A percentile compares a stretch with the other conserved stretches of the same genome.
These are phyloP conservation scores for Eciton burchellii DNA, from an alignment of 1,140 invertebrate genomes.

Conservation along the genomic window DNA sequence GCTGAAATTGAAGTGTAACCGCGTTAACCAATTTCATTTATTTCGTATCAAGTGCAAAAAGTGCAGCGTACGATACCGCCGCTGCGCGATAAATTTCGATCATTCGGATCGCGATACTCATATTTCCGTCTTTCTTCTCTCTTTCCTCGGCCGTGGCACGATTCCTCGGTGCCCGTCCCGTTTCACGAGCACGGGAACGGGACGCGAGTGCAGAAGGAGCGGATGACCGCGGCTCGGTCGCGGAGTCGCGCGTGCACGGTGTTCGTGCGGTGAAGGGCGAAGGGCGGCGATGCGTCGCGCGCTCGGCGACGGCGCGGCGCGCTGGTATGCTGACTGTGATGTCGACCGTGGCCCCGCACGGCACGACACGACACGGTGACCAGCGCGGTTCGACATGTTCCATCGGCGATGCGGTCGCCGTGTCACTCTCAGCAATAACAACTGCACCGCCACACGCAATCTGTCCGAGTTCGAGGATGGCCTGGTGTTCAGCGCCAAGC, in stretches of 20 bases:
- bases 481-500: slow-evolving; percentile 93
- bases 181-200: no score
- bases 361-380: slow-evolving; percentile 15
- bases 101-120: no score
- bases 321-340: slow-evolving; percentile 6
- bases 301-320: background rate
- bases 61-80: background rate
- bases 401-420: slow-evolving; percentile 93
- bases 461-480: slow-evolving; percentile 93
- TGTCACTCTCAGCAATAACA: slow-evolving; percentile 92
- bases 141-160: no score
- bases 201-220: background rate
- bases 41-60: background rate
- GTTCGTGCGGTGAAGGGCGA: background rate
- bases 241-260: background rate
- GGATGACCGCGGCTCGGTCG: background rate
- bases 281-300: slow-evolving; percentile 20
- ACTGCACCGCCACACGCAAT: slow-evolving; percentile 92
- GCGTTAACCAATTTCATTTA: background rate
- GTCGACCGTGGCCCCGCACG: background rate
- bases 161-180: no score
- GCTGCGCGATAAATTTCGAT: no score
- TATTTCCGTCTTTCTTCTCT: no score
- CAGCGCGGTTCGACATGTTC: slow-evolving; percentile 86
- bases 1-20: no score